Base-by-base conservation (phyloP, 2,113 vertebrate species). In the Malurus cyaneus region DNA sequence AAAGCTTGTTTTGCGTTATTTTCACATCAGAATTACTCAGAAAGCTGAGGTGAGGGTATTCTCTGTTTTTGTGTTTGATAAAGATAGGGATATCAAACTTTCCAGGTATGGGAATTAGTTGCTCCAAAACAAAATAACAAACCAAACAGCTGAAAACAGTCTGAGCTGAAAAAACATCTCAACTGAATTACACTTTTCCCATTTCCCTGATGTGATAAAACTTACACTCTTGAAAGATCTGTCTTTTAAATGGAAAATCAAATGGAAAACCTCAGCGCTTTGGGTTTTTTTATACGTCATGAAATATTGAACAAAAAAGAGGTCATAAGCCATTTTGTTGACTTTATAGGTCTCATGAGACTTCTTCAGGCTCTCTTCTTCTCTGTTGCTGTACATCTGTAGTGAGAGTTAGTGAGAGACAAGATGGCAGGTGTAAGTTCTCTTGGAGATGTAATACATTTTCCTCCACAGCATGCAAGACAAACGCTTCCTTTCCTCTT, bases 281-380 rank as follows among this genome's bases (percentile, higher is more conserved):
- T 73, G 29, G 14, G 24, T 31, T 87, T 79, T 92, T 96, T 92
- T 32, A 95, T 84, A 90, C 25, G 6, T 74, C 93, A 90, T 97
- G 86, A 96, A 96, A 96, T 96, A 95, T 93, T 96, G 90, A 96
- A 96, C 79, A 93, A 86, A 95, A 93, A 93, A 80, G 90, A 88
- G 88, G 95, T 86, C 93, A 94, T 93, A 95, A 96, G 90, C 87
- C 84, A 78, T 96, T 96, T 78, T 94, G 79, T 86, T 92, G 89
- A 62, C 88, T 95, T 92, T 95, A 96, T 89, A 83, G 81, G 89
- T 88, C 95, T 80, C 93, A 0, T 32, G 93, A 88, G 94, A 82
- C 59, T 94, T 91, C 89, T 92, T 89, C 80, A 91, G 71, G 81
- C 92, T 87, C 85, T 94, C 71, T 87, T 91, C 78, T 94, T 94